phyloP scores from a whole-genome alignment of 2,797 vertebrate species.

The Lepilemur septentrionalis region DNA sequence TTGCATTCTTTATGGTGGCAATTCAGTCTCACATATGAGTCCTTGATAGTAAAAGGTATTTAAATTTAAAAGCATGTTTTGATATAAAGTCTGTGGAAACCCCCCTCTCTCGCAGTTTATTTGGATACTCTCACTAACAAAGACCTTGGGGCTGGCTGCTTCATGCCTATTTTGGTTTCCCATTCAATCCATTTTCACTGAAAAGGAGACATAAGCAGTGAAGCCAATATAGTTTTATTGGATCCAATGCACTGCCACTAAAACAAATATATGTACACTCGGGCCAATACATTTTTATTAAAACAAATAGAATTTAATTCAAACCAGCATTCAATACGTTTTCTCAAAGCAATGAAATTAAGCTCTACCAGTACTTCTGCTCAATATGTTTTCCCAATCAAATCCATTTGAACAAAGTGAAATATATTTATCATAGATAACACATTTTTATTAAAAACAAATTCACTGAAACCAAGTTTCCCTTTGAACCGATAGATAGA shows the following conservation, averaged over 20 bases:
- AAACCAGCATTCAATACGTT: conserved; percentile 85
- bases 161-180: conserved; percentile 84
- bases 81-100: conserved; percentile 54
- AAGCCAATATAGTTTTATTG: conserved; percentile 89
- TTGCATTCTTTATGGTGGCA: conserved; percentile 37
- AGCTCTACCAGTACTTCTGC: conserved; percentile 81
- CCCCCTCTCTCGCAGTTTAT: conserved; percentile 57
- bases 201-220: conserved; percentile 86
- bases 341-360: conserved; percentile 83
- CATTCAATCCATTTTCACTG: conserved; percentile 87
- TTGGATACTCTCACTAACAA: conserved; percentile 70
- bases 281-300: conserved; percentile 87
- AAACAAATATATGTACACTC: conserved; percentile 88
- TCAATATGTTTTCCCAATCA: conserved; percentile 84
- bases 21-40: conserved; percentile 61
- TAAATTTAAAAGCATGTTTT: conserved; percentile 76
- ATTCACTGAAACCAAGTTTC: conserved; percentile 82
- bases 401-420: conserved; percentile 82
- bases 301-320: conserved; percentile 90
- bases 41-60: conserved; percentile 74
- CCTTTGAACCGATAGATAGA: conserved; percentile 71
- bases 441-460: conserved; percentile 86
- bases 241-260: conserved; percentile 87
- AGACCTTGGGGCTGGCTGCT: conserved; percentile 82
- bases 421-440: conserved; percentile 84